Evolutionary conservation across 2,113 vertebrate genomes (phyloP), one percentile per base, ranked within the genome.

Genomic region (Centrocercus urophasianus): DNA sequence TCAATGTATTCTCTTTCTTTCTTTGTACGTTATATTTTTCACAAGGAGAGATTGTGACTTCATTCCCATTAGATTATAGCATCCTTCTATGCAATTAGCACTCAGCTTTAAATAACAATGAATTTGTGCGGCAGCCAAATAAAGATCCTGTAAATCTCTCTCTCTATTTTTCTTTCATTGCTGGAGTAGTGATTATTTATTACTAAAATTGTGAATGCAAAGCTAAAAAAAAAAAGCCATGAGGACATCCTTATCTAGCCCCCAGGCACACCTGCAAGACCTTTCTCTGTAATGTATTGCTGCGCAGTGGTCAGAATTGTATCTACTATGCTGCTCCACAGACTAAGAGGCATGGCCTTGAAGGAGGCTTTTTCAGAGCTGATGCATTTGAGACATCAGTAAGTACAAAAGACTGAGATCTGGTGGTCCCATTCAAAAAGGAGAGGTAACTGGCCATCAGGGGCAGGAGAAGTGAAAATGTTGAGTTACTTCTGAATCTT

Each of bases 61-160:
- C 73, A 56, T 63, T 92, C 73, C 76, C 73, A 88, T 86, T 95
- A 95, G 76, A 56, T 95, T 86, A 54, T 20, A 45, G 52, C 85
- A 97, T 86, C 91, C 83, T 86, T 61, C 88, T 91, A 32, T 59
- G 86, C 57, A 92, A 73, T 66, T 86, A 89, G 84, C 84, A 38
- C 69, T 77, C 38, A n/a, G 60, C 87, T 88, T 86, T 52, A 75
- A 91, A 76, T 66, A 88, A 91, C 86, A 88, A 38, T 59, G 71
- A 88, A 88, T 91, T 77, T 78, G 52, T 59, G 45, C 12, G 40
- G 67, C 85, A 93, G 82, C 47, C 79, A 88, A 60, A 61, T 42
- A 36, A 48, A 59, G 63, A 10, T 43, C 65, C 40, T 77, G 50
- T 48, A 90, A 86, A 92, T 89, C 38, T 78, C 61, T 47, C 65